Conservation (phyloP, 2,888 invertebrate genomes). For the Drosophila setosimentum region DNA sequence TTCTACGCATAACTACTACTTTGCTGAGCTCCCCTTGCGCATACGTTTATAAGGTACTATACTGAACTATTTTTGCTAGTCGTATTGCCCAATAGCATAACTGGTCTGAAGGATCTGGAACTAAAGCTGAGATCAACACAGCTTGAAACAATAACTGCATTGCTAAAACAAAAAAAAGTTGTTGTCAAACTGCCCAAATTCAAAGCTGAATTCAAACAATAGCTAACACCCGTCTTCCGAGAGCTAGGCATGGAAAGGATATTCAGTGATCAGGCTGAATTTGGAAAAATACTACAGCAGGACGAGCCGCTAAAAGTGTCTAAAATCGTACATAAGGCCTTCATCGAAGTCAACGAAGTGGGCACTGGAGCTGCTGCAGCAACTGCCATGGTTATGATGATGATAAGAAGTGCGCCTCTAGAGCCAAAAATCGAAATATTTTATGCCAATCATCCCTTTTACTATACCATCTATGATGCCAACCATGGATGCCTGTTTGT, state of each 20-base stretch:
- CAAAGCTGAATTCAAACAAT: constrained; percentile 79
- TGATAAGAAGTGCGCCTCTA: neutral
- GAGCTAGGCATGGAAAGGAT: constrained; percentile 89
- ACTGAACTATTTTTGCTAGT: constrained; percentile 90
- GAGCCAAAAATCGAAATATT: constrained; percentile 22
- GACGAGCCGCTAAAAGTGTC: constrained; percentile 86
- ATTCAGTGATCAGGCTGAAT: constrained; percentile 87
- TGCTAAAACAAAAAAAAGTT: constrained; percentile 83
- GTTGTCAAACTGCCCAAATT: constrained; percentile 91
- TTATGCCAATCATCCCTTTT: constrained; percentile 50
- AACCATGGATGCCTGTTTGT: constrained; percentile 32
- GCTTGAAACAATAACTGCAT: constrained; percentile 86
- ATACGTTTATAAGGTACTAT: constrained; percentile 89
- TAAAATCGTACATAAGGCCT: constrained; percentile 92
- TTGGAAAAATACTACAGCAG: constrained; percentile 87
- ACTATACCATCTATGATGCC: constrained; percentile 37
- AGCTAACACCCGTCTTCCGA: constrained; percentile 35
- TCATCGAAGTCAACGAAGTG: constrained; percentile 93
- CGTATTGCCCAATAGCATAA: constrained; percentile 88
- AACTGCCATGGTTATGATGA: constrained; percentile 83
- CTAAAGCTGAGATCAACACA: constrained; percentile 87
- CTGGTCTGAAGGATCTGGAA: constrained; percentile 88
- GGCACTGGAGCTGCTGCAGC: constrained; percentile 95
- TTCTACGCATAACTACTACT: constrained; percentile 71
- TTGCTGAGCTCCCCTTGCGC: constrained; percentile 85